These are phyloP conservation scores for Macaria liturata DNA, from an alignment of 2,888 invertebrate species.

Conservation along the genomic window DNA sequence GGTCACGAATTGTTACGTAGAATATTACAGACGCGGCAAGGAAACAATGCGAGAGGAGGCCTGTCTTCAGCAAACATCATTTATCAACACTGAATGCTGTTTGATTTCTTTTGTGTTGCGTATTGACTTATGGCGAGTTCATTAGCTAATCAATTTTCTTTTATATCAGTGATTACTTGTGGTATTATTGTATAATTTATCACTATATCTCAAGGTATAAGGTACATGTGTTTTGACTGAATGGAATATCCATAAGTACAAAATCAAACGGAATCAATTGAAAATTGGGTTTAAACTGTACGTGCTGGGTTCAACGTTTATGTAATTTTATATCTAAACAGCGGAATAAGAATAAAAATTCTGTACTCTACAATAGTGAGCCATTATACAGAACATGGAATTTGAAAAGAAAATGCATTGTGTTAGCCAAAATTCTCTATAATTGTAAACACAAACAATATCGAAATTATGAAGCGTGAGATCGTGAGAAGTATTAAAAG, in stretches of 20 bases:
- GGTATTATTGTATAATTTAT: too few species aligned
- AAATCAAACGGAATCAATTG: too few species aligned
- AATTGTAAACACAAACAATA: conserved; percentile 38
- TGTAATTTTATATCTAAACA: too few species aligned
- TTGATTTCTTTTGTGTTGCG: conserved; percentile 38
- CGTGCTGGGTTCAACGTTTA: too few species aligned
- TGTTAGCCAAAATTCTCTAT: conserved; percentile 22
- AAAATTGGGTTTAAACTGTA: too few species aligned
- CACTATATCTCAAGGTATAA: too few species aligned
- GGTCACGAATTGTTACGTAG: conserved; percentile 34
- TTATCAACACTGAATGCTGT: conserved; percentile 36
- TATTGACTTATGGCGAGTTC: conserved; percentile 27
- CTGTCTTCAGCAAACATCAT: conserved; percentile 37
- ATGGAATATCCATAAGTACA: too few species aligned
- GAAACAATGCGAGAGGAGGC: conserved; percentile 31
- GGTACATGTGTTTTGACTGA: too few species aligned
- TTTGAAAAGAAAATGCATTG: conserved; percentile 18
- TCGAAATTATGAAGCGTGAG: conserved; percentile 47
- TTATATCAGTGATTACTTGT: too few species aligned
- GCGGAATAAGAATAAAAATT: too few species aligned
- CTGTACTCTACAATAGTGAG: conserved; percentile 6
- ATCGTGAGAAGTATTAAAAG: conserved; percentile 63
- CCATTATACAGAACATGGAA: conserved; percentile 1
- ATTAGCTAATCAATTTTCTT: conserved; percentile 32
- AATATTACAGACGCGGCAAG: conserved; percentile 22